Conservation (phyloP, 2,113 vertebrate species). For the Diglossa brunneiventris region DNA sequence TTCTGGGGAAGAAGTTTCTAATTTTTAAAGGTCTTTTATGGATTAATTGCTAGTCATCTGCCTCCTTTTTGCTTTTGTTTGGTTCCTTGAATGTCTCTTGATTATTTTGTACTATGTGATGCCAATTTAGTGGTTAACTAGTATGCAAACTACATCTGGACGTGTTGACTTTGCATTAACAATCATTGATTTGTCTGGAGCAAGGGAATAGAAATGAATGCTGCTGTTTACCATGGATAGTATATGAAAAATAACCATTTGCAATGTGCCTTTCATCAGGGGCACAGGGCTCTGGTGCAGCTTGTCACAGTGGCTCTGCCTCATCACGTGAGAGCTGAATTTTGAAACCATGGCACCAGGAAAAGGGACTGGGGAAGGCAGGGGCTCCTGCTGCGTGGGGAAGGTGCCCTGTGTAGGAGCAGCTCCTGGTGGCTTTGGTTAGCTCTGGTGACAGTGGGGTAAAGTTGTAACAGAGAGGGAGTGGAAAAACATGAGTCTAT, state of each 20-base stretch:
- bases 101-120: conserved; percentile 55
- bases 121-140: conserved; percentile 65
- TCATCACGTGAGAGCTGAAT: background rate
- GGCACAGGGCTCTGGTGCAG: background rate
- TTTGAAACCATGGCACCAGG: background rate
- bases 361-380: background rate
- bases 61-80: conserved; percentile 56
- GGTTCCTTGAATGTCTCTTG: conserved; percentile 56
- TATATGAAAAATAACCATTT: conserved; percentile 40
- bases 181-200: conserved; percentile 62
- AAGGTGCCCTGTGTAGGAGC: background rate
- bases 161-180: conserved; percentile 65
- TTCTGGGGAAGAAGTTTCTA: conserved; percentile 24
- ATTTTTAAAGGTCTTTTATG: conserved; percentile 48
- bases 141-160: conserved; percentile 65
- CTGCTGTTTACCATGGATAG: conserved; percentile 24
- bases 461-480: background rate
- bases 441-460: background rate
- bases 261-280: background rate
- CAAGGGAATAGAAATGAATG: conserved; percentile 53
- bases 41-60: conserved; percentile 60
- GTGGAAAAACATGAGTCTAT: background rate
- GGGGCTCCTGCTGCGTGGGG: rapidly evolving
- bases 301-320: background rate
- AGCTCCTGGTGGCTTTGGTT: background rate